Evolutionary conservation across 2,797 vertebrate species (phyloP), one percentile per base, ranked within the genome.

Genomic region (Mormyrops boulengeri): DNA sequence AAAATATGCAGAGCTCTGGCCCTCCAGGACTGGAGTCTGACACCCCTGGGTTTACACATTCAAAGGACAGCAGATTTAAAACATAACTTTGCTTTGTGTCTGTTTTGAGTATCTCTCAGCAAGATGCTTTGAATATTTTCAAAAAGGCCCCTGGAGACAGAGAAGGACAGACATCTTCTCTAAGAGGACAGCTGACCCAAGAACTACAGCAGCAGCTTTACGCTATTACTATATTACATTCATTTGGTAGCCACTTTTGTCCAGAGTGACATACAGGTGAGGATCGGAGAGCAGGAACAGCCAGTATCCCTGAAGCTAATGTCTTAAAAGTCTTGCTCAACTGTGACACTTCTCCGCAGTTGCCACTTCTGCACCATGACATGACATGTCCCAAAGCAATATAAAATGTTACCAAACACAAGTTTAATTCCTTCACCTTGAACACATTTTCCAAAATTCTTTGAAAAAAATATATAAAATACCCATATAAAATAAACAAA

Each of bases 281-380:
- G 22, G 57, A 62, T 62, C n/a, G 2, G 26, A 66, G 62, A 66
- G 62, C 22, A 66, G 22, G 60, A 12, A 1, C 26, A 62, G 4
- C 22, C 60, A 62, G 14, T 80, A 41, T 80, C 41, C 4, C 73
- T 84, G 66, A 9, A 12, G 80, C 80, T 44, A 12, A n/a, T 84
- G 41, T 19, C 80, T 84, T 44, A 84, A 19, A 82, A 8, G 14
- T 17, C 14, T 41, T 80, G 41, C 94, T 62, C 22, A 62, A 62
- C 94, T 93, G 93, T 94, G 94, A 95, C 93, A 92, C 90, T 55
- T 88, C 85, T 89, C 53, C 89, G 91, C 90, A 5, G 90, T 92
- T 89, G 87, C 69, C 93, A 88, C 91, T 93, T 94, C 87, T 89
- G 91, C 92, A 91, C 90, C 44, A 49, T 38, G 53, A 89, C 87